Evolutionary conservation across 2,797 vertebrate species (phyloP), one percentile per base, ranked within the genome.

Genomic region (Aldrovandia affinis): DNA sequence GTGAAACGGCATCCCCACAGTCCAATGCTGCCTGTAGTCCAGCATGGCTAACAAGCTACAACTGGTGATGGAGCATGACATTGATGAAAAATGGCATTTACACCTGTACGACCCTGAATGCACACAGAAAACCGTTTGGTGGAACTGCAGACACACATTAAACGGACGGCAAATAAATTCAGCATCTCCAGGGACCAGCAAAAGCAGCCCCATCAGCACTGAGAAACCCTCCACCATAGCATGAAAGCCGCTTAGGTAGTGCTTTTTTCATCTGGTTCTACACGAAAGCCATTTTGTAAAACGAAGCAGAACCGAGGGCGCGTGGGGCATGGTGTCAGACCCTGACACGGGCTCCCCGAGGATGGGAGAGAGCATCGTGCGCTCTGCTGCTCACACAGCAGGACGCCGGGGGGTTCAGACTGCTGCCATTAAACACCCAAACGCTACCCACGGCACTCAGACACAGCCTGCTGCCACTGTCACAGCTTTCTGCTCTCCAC

Each of bases 51-150:
- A 77, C 39, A 77, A 47, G 73, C 73, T 77, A 47, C 39, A 44
- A 42, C 73, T 77, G 22, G 39, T 44, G 73, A 77, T 44, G 39
- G 42, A 77, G 73, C 12, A n/a, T 33, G 6, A 12, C 8, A 7
- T n/a, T 77, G 73, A 73, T 73, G 39, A 77, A 47, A 77, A 47
- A 77, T 77, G 73, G 73, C 39, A 77, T 44, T 77, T 42, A 12
- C 15, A 47, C 39, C 33, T n/a, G 8, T 42, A 25, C 14, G 12
- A 47, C 73, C 73, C 39, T 47, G 42, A 77, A n/a, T 14, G 42
- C 39, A 77, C 73, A 77, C 39, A 47, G 4, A 70, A 15, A 42
- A 47, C 73, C 25, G 73, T 47, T 77, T 44, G 73, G 73, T 12
- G 22, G 39, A 77, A 47, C 73, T 47, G 73, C 73, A 47, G 73